Evolutionary conservation across 2,113 vertebrate species (phyloP).

Genomic region (Ivindomyrus marchei): DNA sequence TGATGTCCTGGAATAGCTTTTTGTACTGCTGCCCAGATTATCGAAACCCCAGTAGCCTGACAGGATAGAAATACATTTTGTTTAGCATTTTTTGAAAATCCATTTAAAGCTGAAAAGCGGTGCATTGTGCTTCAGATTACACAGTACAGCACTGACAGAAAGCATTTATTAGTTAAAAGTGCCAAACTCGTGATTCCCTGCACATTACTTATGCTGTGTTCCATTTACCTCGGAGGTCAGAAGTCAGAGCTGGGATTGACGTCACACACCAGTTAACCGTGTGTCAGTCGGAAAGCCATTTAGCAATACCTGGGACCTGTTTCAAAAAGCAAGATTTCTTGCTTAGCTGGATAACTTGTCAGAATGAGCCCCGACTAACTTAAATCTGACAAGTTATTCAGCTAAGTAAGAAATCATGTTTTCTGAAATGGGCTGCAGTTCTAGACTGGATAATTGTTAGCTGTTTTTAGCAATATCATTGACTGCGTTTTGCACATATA

Average conservation of each 20-base stretch:
- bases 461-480: too few species aligned
- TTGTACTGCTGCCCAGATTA: neutral
- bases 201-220: neutral
- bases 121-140: neutral
- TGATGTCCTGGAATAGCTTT: slow-evolving; percentile 39
- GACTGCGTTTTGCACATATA: too few species aligned
- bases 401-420: neutral
- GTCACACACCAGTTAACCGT: neutral
- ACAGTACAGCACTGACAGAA: neutral
- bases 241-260: neutral
- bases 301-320: neutral
- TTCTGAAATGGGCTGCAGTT: neutral
- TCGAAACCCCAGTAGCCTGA: neutral
- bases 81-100: neutral
- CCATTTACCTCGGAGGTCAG: neutral
- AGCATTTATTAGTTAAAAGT: neutral
- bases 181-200: neutral
- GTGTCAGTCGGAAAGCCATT: neutral
- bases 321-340: neutral
- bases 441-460: neutral
- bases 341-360: neutral
- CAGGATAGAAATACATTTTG: neutral
- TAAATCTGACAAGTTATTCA: neutral
- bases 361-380: neutral
- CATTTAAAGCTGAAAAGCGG: neutral